Evolutionary conservation across 2,888 invertebrate species (phyloP).

Genomic region (Stenodema calcarata): DNA sequence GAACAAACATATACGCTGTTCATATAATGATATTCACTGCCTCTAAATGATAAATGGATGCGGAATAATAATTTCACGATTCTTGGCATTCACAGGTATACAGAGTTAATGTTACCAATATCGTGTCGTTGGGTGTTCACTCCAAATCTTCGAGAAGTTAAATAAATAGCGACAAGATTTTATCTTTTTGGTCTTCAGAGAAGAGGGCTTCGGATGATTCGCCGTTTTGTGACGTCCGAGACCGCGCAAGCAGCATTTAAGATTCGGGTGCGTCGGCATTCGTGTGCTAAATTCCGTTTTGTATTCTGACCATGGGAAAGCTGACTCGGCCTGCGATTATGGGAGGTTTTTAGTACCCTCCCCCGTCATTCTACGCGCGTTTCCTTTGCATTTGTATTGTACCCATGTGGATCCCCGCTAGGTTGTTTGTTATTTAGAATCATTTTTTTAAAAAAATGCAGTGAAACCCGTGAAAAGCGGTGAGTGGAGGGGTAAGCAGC

Average conservation of each 20-base stretch:
- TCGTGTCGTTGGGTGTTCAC: too few species aligned
- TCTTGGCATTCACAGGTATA: too few species aligned
- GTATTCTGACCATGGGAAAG: conserved; percentile 9
- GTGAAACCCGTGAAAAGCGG: background rate
- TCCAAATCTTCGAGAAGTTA: too few species aligned
- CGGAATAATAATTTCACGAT: too few species aligned
- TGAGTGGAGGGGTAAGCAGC: background rate
- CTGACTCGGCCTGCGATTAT: background rate
- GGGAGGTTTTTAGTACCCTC: background rate
- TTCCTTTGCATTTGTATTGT: conserved; percentile 34
- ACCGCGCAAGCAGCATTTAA: background rate
- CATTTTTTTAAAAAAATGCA: conserved; percentile 36
- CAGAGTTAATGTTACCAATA: too few species aligned
- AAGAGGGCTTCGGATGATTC: background rate
- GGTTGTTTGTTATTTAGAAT: conserved; percentile 42
- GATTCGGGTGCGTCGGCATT: background rate
- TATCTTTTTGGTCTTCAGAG: too few species aligned
- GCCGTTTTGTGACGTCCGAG: background rate
- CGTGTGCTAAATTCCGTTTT: conserved; percentile 12
- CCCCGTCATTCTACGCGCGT: background rate
- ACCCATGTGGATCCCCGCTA: background rate
- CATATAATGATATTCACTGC: too few species aligned
- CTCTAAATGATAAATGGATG: too few species aligned
- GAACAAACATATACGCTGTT: too few species aligned
- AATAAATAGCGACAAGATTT: too few species aligned